These are phyloP conservation scores for Agonopterix heracliana DNA, from an alignment of 2,888 invertebrate species.

Conservation along the genomic window DNA sequence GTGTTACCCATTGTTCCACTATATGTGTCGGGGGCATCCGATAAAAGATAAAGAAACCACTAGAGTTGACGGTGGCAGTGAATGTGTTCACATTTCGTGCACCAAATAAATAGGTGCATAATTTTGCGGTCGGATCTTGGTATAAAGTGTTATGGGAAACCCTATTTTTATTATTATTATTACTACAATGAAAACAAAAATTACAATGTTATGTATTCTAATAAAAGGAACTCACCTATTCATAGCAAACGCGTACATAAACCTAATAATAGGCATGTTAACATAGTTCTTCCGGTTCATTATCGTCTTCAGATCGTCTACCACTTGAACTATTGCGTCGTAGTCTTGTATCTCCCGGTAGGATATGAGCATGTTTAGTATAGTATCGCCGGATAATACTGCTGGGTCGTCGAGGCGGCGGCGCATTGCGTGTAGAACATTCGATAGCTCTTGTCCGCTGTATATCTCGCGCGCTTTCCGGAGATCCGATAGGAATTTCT, in stretches of 20 bases:
- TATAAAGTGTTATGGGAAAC: too few relatives aligned
- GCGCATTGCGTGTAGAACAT: slow-evolving; percentile 91
- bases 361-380: slow-evolving; percentile 94
- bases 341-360: slow-evolving; percentile 96
- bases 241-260: slow-evolving; percentile 97
- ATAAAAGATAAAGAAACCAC: too few relatives aligned
- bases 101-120: too few relatives aligned
- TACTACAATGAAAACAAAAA: too few relatives aligned
- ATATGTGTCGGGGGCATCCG: too few relatives aligned
- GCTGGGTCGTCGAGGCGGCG: slow-evolving; percentile 97
- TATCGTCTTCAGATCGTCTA: slow-evolving; percentile 93
- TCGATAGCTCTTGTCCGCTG: slow-evolving; percentile 87
- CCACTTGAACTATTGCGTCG: slow-evolving; percentile 97
- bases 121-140: too few relatives aligned
- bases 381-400: slow-evolving; percentile 96
- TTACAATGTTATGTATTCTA: too few relatives aligned
- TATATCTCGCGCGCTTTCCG: slow-evolving; percentile 93
- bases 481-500: slow-evolving; percentile 96
- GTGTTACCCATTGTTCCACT: too few relatives aligned
- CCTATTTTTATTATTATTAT: too few relatives aligned
- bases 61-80: too few relatives aligned
- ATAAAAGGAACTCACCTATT: slow-evolving; percentile 79
- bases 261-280: slow-evolving; percentile 92
- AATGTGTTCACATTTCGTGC: too few relatives aligned
- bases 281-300: slow-evolving; percentile 92